Evolutionary conservation across 2,888 invertebrate species (phyloP), one percentile per base, ranked within the genome.

Genomic region (Mesorhabditis spiculigera): DNA sequence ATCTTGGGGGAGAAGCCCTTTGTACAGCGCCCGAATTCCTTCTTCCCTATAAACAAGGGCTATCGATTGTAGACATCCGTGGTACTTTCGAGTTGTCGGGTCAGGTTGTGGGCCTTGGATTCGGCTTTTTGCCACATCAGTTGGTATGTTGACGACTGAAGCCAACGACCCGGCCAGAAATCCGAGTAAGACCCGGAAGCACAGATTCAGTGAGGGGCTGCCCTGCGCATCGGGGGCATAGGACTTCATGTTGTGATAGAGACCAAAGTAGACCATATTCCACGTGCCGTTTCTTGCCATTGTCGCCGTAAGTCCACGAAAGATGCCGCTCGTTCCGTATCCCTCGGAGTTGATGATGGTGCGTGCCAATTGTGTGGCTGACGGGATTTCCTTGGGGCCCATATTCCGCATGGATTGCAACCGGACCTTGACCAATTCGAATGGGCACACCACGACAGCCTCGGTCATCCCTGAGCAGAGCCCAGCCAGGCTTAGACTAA

Each of bases 41-140:
- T 95, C 95, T 87, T 93, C 93, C 75, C 87, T 90, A 83, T 93
- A 93, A 13, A 95, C 91, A 68, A 91, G 88, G 0, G 83, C 82
- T 63, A 95, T 90, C 0, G 94, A 90, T 45, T 90, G 90, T 65
- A 92, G 87, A 0, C 93, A 93, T 42, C 91, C 90, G 50, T 89
- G 90, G 85, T 95, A 95, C 85, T 93, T 93, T 66, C 93, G 65
- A 43, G 58, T 43, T 13, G 71, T 64, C 8, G 75, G 73, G 68
- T 76, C 87, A 3, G 89, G 80, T 66, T 82, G 81, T n/a, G 81
- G 81, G 1, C 77, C 95, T 87, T 95, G 95, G 79, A 95, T 95
- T 68, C 95, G 90, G 79, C 93, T 94, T 87, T 95, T 95, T 43
- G 93, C 95, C 44, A 95, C 95, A 86, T 95, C 95, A 87, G 95